Percentiles rank a stretch among this genome's conserved stretches.
phyloP scores from a whole-genome alignment of 2,113 vertebrate genomes.

The Rousettus leschenaultii region DNA sequence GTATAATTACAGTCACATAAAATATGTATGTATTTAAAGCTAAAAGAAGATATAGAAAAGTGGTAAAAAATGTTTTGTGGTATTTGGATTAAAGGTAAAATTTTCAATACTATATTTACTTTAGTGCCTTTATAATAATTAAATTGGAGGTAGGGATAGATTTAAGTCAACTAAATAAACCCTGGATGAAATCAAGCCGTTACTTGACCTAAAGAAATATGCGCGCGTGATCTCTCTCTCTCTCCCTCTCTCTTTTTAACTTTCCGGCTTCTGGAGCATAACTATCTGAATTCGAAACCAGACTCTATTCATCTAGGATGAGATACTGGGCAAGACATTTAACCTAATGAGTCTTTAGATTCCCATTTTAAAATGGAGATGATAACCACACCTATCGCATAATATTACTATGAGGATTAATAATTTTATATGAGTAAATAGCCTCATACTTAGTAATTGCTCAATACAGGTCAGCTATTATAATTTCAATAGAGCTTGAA shows the following conservation, averaged over 20 bases:
- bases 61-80: not conserved
- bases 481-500: not conserved
- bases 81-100: not conserved
- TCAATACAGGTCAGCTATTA: not conserved
- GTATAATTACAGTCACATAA: conserved; percentile 34
- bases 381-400: not conserved
- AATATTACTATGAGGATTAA: not conserved
- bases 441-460: not conserved
- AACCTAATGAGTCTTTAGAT: not conserved
- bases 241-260: not conserved
- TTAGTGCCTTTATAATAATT: conserved; percentile 29
- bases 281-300: not conserved
- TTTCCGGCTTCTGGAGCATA: not conserved
- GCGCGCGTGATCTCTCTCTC: too few species aligned
- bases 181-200: not conserved
- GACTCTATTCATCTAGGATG: not conserved
- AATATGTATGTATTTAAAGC: not conserved
- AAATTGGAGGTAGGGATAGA: not conserved
- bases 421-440: not conserved
- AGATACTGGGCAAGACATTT: not conserved
- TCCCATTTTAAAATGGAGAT: not conserved
- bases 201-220: not conserved
- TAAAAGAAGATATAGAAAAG: conserved; percentile 18
- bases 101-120: conserved; percentile 13
- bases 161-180: conserved; percentile 34